Evolutionary conservation across 2,113 vertebrate species (phyloP).

Genomic region (Notarius quadriscutis): DNA sequence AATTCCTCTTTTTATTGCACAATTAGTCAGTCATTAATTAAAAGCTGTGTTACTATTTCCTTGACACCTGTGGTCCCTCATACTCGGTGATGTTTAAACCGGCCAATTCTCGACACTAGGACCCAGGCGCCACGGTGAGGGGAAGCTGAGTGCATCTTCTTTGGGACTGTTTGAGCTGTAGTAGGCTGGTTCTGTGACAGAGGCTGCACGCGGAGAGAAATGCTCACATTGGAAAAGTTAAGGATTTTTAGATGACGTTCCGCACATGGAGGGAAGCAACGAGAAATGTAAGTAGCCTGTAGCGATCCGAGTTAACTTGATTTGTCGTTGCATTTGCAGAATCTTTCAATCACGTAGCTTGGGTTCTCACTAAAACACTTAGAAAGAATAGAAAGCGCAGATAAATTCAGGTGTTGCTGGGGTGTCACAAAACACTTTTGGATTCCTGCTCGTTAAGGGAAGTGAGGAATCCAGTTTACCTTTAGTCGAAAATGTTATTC

Average conservation of each 20-base stretch:
- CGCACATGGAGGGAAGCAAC: slow-evolving; percentile 61
- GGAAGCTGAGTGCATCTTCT: slow-evolving; percentile 16
- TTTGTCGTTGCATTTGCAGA: background rate
- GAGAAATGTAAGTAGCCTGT: slow-evolving; percentile 62
- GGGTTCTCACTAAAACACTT: background rate
- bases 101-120: slow-evolving; percentile 55
- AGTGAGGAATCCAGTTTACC: background rate
- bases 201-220: background rate
- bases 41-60: no score
- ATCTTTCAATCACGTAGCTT: background rate
- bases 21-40: no score
- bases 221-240: background rate
- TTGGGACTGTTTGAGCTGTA: slow-evolving; percentile 31
- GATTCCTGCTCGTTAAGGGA: background rate
- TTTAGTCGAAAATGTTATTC: background rate
- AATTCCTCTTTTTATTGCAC: no score
- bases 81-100: background rate
- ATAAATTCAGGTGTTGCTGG: background rate
- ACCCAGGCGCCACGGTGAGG: slow-evolving; percentile 62
- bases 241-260: slow-evolving; percentile 11
- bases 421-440: background rate
- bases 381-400: background rate
- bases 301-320: background rate
- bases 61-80: no score
- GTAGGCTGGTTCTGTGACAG: slow-evolving; percentile 46